Conservation (phyloP, 2,113 vertebrate species). For the Leptobrachium leishanense region DNA sequence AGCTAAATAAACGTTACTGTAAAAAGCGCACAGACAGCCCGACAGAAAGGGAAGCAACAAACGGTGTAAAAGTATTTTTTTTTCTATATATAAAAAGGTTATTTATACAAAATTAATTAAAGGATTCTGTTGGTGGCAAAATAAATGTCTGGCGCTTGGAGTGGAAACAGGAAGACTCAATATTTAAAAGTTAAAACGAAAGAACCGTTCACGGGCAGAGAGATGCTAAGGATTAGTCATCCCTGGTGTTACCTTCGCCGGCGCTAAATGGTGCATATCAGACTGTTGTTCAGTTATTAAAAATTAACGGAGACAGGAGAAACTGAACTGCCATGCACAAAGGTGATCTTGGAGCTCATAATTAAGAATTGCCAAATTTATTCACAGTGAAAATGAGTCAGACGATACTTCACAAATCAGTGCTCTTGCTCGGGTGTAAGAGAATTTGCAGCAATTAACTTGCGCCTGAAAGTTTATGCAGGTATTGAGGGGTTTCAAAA, state of each 20-base stretch:
- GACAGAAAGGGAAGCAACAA: slow-evolving; percentile 1
- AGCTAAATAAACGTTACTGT: slow-evolving; percentile 15
- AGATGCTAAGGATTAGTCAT: background rate
- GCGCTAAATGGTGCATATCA: slow-evolving; percentile 9
- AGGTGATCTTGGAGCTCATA: slow-evolving; percentile 22
- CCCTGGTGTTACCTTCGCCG: background rate
- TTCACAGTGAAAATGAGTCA: background rate
- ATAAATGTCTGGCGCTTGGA: background rate
- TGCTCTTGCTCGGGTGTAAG: background rate
- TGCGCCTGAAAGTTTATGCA: too few species aligned
- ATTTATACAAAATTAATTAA: too few species aligned
- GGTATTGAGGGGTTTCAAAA: too few species aligned
- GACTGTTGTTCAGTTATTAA: slow-evolving; percentile 24
- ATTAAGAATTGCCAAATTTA: slow-evolving; percentile 11
- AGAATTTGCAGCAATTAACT: too few species aligned
- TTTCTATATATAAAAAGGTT: background rate
- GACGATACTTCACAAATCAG: background rate
- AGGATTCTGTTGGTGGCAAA: background rate
- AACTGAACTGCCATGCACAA: slow-evolving; percentile 6
- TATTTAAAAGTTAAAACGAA: slow-evolving; percentile 14
- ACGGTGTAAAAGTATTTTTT: background rate
- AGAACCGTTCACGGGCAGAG: background rate
- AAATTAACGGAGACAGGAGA: slow-evolving; percentile 21
- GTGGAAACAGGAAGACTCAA: slow-evolving; percentile 2
- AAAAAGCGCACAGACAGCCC: background rate